phyloP scores from a whole-genome alignment of 2,113 vertebrate genomes.

The Dasyurus viverrinus region DNA sequence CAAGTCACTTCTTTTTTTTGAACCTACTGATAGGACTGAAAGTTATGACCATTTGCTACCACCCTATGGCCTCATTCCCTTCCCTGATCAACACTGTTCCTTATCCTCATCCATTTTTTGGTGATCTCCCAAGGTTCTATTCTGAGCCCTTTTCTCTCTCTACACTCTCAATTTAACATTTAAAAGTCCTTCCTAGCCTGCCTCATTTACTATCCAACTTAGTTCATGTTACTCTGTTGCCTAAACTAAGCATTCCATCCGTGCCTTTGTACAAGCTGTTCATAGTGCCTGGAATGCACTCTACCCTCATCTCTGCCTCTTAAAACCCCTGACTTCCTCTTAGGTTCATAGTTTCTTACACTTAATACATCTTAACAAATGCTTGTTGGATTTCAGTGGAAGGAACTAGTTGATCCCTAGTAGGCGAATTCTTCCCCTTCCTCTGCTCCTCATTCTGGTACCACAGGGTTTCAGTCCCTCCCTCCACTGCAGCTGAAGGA shows the following conservation, averaged over 20 bases:
- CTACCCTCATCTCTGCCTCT: not conserved
- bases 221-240: not conserved
- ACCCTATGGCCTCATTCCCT: not conserved
- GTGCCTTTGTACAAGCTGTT: not conserved
- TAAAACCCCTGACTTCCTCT: not conserved
- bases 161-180: not conserved
- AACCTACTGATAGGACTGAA: not conserved
- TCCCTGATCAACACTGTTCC: not conserved
- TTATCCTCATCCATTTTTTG: not conserved
- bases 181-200: not conserved
- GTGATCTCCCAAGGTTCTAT: not conserved
- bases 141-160: not conserved
- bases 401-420: not conserved
- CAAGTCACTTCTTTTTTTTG: not conserved
- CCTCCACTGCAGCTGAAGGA: not conserved
- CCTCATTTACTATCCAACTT: not conserved
- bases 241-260: not conserved
- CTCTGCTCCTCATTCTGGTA: not conserved
- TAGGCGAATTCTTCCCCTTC: not conserved
- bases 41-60: not conserved
- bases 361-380: not conserved
- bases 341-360: not conserved
- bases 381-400: not conserved
- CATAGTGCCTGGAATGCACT: not conserved
- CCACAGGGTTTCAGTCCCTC: not conserved